Conservation (phyloP, 2,113 vertebrate species). For the Carassius carassius region DNA sequence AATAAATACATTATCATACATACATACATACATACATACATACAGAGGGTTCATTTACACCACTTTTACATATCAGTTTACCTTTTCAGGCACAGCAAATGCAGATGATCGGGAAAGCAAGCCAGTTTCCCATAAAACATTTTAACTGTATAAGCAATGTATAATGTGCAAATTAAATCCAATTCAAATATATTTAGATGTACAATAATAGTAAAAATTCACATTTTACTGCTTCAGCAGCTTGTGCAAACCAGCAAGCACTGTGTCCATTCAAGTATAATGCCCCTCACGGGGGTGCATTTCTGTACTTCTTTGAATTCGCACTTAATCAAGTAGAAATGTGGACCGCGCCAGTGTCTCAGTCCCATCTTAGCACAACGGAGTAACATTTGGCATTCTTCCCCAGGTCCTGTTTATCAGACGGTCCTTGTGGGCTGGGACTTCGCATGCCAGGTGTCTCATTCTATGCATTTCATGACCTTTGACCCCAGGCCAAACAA, state of each 20-base stretch:
- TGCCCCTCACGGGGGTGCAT: not conserved
- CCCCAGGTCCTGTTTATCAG: not conserved
- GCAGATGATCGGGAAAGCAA: not conserved
- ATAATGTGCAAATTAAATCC: not conserved
- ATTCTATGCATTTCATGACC: not conserved
- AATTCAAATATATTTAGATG: not conserved
- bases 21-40: slow-evolving; percentile 21
- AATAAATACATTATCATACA: slow-evolving; percentile 28
- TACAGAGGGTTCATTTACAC: not conserved
- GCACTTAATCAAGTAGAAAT: slow-evolving; percentile 2
- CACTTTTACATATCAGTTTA: not conserved
- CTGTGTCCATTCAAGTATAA: not conserved
- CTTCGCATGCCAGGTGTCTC: not conserved
- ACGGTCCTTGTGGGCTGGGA: not conserved
- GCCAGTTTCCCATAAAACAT: not conserved
- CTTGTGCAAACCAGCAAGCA: not conserved
- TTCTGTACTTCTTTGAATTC: not conserved
- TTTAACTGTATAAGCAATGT: not conserved
- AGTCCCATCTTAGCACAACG: not conserved
- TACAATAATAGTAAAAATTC: not conserved
- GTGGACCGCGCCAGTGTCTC: not conserved
- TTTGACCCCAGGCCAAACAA: not conserved
- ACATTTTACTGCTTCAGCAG: not conserved
- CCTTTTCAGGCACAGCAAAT: not conserved
- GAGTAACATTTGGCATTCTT: not conserved